Conservation (phyloP, 1,140 invertebrate species). For the Gryllus bimaculatus region DNA sequence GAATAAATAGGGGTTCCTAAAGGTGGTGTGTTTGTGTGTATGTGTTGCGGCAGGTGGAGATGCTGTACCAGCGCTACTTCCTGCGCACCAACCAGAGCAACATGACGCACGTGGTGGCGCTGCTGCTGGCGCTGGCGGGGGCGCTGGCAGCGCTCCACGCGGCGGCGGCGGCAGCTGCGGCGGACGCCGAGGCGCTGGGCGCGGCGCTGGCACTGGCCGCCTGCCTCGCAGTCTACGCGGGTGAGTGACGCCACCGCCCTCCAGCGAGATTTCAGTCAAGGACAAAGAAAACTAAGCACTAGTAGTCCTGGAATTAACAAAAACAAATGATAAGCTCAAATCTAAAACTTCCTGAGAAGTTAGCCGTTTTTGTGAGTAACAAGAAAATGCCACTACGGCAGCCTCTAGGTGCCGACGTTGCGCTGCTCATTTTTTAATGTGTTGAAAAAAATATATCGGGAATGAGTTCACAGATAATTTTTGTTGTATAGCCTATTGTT, state of each 20-base stretch:
- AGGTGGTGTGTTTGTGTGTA: not conserved
- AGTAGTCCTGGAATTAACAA: no score
- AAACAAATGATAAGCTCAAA: no score
- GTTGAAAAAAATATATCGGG: no score
- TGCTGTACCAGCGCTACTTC: constrained; percentile 85
- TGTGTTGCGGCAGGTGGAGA: constrained; percentile 58
- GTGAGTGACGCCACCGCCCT: constrained; percentile 21
- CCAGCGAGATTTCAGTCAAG: no score
- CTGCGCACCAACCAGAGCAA: constrained; percentile 86
- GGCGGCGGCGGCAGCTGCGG: constrained; percentile 26
- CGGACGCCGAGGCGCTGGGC: constrained; percentile 31
- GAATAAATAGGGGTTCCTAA: not conserved
- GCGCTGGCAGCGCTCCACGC: constrained; percentile 48
- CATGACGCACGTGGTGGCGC: constrained; percentile 69
- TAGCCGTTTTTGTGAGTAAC: no score
- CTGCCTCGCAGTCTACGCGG: constrained; percentile 34
- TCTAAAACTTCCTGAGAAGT: no score
- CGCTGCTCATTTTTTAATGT: no score
- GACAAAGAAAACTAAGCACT: no score
- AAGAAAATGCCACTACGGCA: no score
- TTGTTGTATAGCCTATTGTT: no score
- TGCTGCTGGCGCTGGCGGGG: constrained; percentile 59
- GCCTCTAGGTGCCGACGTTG: no score
- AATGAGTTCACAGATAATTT: no score
- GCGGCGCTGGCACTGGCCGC: constrained; percentile 31